Evolutionary conservation across 1,140 invertebrate genomes (phyloP).

Genomic region (Littorina saxatilis): DNA sequence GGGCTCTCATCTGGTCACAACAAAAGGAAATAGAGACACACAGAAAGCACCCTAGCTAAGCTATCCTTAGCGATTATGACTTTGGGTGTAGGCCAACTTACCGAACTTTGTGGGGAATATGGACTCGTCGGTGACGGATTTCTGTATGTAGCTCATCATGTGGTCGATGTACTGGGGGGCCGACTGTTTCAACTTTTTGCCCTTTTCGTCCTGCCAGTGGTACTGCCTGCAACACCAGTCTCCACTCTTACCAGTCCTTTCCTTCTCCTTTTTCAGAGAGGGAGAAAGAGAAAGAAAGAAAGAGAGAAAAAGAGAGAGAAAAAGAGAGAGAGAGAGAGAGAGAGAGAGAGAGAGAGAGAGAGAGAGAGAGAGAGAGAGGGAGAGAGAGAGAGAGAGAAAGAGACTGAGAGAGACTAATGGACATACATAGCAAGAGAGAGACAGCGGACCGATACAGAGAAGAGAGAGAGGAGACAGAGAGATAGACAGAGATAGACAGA

Average conservation of each 20-base stretch:
- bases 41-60: too few relatives aligned
- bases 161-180: constrained; percentile 99
- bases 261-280: too few relatives aligned
- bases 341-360: constrained; percentile 15
- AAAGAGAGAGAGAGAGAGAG: neutral
- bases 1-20: too few relatives aligned
- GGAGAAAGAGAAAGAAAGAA: too few relatives aligned
- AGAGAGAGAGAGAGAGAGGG: constrained; percentile 12
- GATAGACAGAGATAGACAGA: too few relatives aligned
- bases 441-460: neutral
- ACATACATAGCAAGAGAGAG: neutral
- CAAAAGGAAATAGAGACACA: too few relatives aligned
- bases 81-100: too few relatives aligned
- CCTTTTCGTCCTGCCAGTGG: constrained; percentile 98
- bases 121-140: constrained; percentile 96
- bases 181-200: constrained; percentile 96
- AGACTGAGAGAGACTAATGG: neutral
- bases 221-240: constrained; percentile 85
- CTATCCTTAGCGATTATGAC: too few relatives aligned
- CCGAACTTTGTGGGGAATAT: constrained; percentile 99
- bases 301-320: neutral
- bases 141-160: constrained; percentile 98
- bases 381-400: neutral
- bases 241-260: too few relatives aligned
- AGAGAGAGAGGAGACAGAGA: too few relatives aligned